phyloP scores from a whole-genome alignment of 2,797 vertebrate genomes.

The Gymnodraco acuticeps region DNA sequence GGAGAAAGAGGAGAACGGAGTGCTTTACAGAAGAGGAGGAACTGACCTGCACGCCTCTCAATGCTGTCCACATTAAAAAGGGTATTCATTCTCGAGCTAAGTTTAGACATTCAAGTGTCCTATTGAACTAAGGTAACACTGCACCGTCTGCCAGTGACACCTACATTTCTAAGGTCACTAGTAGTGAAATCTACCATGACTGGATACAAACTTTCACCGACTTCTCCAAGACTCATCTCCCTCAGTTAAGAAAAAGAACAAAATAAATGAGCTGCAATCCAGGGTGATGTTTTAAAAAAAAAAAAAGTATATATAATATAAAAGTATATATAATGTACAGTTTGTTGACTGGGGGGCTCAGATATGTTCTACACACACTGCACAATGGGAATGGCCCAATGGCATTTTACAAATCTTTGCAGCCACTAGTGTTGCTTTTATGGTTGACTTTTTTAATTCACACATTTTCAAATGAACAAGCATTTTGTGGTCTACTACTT shows the following conservation, averaged over 20 bases:
- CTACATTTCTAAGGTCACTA: slow-evolving; percentile 5
- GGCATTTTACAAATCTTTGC: slow-evolving; percentile 60
- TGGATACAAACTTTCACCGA: slow-evolving; percentile 25
- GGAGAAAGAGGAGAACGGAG: slow-evolving; percentile 11
- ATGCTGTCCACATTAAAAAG: slow-evolving; percentile 1
- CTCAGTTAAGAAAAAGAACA: slow-evolving; percentile 23
- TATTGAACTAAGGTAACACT: slow-evolving; percentile 1
- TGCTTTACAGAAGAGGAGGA: slow-evolving; percentile 14
- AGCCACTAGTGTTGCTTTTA: slow-evolving; percentile 68
- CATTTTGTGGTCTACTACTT: slow-evolving; percentile 53
- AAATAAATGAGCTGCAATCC: slow-evolving; percentile 9
- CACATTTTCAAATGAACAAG: slow-evolving; percentile 52
- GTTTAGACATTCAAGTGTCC: slow-evolving; percentile 19
- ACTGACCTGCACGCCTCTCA: not conserved
- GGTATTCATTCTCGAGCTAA: not conserved
- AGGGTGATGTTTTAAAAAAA: slow-evolving; percentile 38
- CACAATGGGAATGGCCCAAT: slow-evolving; percentile 27
- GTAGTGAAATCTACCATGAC: slow-evolving; percentile 6
- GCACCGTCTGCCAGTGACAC: slow-evolving; percentile 3
- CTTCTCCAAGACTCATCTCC: slow-evolving; percentile 3
- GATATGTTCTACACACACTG: slow-evolving; percentile 14
- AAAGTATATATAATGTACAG: slow-evolving; percentile 31
- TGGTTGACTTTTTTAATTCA: slow-evolving; percentile 50
- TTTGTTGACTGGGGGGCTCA: slow-evolving; percentile 43
- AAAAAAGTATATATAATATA: slow-evolving; percentile 23